phyloP scores from a whole-genome alignment of 2,888 invertebrate species.

The Luperina nickerlii region DNA sequence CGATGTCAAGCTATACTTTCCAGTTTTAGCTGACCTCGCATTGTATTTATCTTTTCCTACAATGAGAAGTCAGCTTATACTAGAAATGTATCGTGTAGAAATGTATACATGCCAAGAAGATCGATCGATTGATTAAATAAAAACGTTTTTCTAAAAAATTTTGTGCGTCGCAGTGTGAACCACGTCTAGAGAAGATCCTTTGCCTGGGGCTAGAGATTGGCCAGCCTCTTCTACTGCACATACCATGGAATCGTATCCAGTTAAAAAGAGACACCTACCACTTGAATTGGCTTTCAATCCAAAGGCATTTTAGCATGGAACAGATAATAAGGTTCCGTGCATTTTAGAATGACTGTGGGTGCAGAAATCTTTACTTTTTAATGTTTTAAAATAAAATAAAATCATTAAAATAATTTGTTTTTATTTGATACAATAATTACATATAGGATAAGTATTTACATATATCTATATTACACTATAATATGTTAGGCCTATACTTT shows the following conservation, averaged over 20 bases:
- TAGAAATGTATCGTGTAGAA: neutral
- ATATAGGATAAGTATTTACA: slow-evolving; percentile 67
- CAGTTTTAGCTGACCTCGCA: neutral
- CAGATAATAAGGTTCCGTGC: no score
- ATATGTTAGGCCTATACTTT: slow-evolving; percentile 60
- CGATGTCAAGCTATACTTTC: neutral
- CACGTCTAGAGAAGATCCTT: neutral
- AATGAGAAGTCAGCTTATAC: neutral
- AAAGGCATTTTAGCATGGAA: slow-evolving; percentile 6
- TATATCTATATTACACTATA: slow-evolving; percentile 61
- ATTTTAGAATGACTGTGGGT: neutral
- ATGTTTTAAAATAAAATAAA: slow-evolving; percentile 3
- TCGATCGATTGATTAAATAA: neutral
- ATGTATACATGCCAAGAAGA: neutral
- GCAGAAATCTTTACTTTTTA: slow-evolving; percentile 5
- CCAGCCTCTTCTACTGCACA: neutral
- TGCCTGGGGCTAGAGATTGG: neutral
- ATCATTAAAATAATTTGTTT: slow-evolving; percentile 54
- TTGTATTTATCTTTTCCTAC: neutral
- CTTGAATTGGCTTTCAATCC: slow-evolving; percentile 1
- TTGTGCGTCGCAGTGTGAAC: neutral
- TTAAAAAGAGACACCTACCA: neutral
- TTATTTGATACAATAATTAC: slow-evolving; percentile 63
- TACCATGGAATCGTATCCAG: neutral
- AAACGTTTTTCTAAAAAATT: no score